Evolutionary conservation across 2,888 invertebrate species (phyloP), one percentile per base, ranked within the genome.

Genomic region (Lysandra bellargus): DNA sequence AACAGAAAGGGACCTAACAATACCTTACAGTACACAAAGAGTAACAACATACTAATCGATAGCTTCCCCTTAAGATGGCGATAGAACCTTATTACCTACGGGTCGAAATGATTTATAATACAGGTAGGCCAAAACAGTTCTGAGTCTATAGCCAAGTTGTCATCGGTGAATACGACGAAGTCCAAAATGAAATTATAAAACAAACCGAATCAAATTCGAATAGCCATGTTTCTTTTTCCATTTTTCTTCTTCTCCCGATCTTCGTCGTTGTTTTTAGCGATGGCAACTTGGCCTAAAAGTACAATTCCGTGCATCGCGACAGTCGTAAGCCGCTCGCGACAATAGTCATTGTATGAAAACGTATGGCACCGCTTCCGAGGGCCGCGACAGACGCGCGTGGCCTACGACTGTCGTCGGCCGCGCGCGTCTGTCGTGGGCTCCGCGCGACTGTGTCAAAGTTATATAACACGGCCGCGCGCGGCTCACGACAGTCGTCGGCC

Each of bases 1-100:
- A 75, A 49, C 14, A 23, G 30, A 75, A 84, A 85, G 84, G 80
- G 75, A 23, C 9, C 85, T 87, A 90, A 90, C 88, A 90, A 90
- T 87, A 87, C 87, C 88, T 84, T 90, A 88, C 88, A 85, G 87
- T 88, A 89, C 87, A 85, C 87, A 85, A 80, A 83, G 85, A 86
- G 87, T 88, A 91, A 91, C 90, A 91, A 91, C 86, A 87, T 85
- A 84, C 83, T 81, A 83, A 82, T 81, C 82, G 80, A 44, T 75
- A 75, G 74, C 74, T 75, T 49, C 53, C 53, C 44, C 30, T 33
- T 5, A 33, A 69, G 69, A 69, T 69, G 69, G 69, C 33, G 69
- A 69, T 69, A 69, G 30, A 33, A 33, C 69, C 69, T 69, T 69
- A 37, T 33, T 14, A 69, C 4, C 69, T 69, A 69, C 69, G 12